These are phyloP conservation scores for Zoanthus sociatus DNA, from an alignment of 92 coral and sea anemone genomes.

Conservation along the genomic window DNA sequence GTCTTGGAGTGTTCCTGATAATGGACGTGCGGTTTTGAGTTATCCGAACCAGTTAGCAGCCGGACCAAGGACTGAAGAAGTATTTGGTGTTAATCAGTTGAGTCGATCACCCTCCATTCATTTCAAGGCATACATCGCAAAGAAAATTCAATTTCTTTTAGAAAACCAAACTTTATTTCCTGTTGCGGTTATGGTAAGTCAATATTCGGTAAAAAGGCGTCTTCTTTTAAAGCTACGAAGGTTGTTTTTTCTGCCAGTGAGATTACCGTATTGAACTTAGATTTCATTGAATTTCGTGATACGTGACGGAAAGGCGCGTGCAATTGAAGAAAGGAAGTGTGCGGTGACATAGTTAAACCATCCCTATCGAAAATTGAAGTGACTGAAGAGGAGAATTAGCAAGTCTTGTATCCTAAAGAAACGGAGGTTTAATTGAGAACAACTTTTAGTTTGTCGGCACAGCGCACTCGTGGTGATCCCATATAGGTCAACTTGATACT, in stretches of 20 bases:
- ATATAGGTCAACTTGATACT: not conserved
- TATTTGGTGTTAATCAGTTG: not conserved
- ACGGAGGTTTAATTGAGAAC: not conserved
- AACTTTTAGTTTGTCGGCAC: not conserved
- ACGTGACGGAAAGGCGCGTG: not conserved
- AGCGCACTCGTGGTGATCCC: not conserved
- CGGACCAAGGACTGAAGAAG: not conserved
- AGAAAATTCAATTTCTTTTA: not conserved
- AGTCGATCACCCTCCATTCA: not conserved
- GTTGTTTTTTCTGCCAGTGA: slow-evolving; percentile 66
- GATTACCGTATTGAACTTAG: slow-evolving; percentile 49
- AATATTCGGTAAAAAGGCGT: slow-evolving; percentile 49
- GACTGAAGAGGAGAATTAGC: too few relatives aligned
- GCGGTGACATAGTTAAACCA: not conserved
- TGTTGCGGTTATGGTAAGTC: slow-evolving; percentile 53
- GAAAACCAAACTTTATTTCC: not conserved
- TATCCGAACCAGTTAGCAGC: not conserved
- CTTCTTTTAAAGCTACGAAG: slow-evolving; percentile 64
- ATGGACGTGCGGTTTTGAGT: slow-evolving; percentile 78
- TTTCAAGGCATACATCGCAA: slow-evolving; percentile 19
- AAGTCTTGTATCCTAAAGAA: not conserved
- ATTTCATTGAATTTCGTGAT: too few relatives aligned
- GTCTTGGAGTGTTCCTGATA: slow-evolving; percentile 72
- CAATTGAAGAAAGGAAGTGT: not conserved
- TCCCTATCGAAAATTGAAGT: not conserved